phyloP scores from a whole-genome alignment of 2,797 vertebrate species.

The Chelon auratus region DNA sequence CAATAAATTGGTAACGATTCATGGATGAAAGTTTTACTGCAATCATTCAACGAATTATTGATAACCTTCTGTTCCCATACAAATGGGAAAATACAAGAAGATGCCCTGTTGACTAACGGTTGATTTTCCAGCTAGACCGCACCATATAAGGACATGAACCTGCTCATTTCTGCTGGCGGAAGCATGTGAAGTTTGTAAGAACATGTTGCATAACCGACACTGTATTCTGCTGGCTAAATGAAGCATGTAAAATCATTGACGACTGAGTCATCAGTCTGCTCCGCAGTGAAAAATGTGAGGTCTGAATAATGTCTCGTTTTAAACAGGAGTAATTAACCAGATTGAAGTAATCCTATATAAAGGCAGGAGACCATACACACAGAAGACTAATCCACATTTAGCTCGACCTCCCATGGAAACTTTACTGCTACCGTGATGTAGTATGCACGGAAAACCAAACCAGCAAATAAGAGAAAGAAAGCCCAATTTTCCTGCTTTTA shows the following conservation, averaged over 20 bases:
- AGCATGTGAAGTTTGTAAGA: conserved; percentile 37
- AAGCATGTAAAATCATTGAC: conserved; percentile 58
- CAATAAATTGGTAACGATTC: conserved; percentile 21
- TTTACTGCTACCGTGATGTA: not conserved
- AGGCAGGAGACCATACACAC: not conserved
- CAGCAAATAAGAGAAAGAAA: not conserved
- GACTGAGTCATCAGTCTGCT: conserved; percentile 59
- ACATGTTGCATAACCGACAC: conserved; percentile 35
- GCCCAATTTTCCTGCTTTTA: not conserved
- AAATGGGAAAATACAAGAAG: not conserved
- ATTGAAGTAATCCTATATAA: conserved; percentile 19
- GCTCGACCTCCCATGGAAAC: not conserved
- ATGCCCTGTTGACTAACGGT: conserved; percentile 30
- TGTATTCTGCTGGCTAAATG: conserved; percentile 50
- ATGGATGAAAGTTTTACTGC: conserved; percentile 20
- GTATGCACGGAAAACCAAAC: not conserved
- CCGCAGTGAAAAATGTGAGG: conserved; percentile 52
- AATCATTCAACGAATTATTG: conserved; percentile 5
- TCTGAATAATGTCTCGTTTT: conserved; percentile 54
- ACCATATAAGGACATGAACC: conserved; percentile 44
- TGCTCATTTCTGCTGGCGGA: conserved; percentile 20
- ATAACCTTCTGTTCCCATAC: not conserved
- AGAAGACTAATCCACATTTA: conserved; percentile 9
- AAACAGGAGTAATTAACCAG: conserved; percentile 45
- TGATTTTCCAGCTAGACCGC: conserved; percentile 12